Percentiles rank a stretch among this genome's conserved stretches.
Evolutionary conservation across 2,113 vertebrate species (phyloP).

Genomic region (Condylura cristata): DNA sequence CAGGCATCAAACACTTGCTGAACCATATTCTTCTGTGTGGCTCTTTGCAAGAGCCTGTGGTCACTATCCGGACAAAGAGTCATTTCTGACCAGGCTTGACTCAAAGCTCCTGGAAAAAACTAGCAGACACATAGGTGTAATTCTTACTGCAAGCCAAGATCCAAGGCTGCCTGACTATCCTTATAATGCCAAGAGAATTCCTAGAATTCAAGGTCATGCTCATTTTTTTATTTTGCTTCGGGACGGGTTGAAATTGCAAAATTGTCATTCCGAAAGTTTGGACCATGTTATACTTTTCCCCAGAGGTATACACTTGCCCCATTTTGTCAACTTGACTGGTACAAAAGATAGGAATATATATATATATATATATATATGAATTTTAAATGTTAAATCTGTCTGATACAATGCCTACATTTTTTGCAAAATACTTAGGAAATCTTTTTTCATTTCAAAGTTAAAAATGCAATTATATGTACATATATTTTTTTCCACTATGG

Average conservation of each 20-base stretch:
- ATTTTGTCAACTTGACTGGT: not conserved
- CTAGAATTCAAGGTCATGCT: not conserved
- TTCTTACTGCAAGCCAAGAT: not conserved
- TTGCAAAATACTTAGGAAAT: not conserved
- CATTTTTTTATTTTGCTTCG: slow-evolving; percentile 15
- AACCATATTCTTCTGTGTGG: not conserved
- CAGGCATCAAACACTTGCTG: not conserved
- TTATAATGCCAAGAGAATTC: not conserved
- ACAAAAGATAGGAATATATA: too few relatives aligned
- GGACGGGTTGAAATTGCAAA: slow-evolving; percentile 25
- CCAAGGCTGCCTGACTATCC: not conserved
- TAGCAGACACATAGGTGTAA: not conserved
- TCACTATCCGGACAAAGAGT: not conserved
- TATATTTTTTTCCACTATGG: not conserved
- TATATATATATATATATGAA: not conserved
- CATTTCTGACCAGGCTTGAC: not conserved
- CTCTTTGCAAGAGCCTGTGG: not conserved
- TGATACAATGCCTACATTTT: slow-evolving; percentile 20
- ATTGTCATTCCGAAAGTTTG: not conserved
- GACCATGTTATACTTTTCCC: not conserved
- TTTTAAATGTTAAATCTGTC: not conserved
- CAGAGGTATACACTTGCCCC: not conserved
- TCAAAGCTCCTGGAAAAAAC: not conserved
- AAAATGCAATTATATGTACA: not conserved
- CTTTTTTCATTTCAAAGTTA: slow-evolving; percentile 8